These are phyloP conservation scores for Leptinotarsa undecemlineata DNA, from an alignment of 1,140 invertebrate genomes.

Conservation along the genomic window DNA sequence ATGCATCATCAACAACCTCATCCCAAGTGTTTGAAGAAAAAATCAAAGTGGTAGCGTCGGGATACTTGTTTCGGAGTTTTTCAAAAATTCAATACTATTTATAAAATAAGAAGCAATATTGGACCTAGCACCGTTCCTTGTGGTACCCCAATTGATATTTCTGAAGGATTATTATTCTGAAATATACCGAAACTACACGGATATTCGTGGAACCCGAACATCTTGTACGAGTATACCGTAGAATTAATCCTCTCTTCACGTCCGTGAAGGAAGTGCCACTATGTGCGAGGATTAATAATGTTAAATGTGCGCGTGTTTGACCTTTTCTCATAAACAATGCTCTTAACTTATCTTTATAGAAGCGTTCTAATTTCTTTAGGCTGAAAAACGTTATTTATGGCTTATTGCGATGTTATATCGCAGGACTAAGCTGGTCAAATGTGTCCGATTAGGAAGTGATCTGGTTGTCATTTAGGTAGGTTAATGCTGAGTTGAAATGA, in stretches of 20 bases:
- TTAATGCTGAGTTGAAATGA: neutral
- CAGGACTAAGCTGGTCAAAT: neutral
- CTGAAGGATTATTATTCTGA: too few relatives aligned
- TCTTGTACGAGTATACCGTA: too few relatives aligned
- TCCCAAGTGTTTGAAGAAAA: too few relatives aligned
- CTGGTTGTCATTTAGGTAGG: neutral
- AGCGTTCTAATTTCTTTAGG: neutral
- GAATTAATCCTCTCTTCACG: neutral
- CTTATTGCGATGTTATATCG: neutral
- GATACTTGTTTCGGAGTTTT: too few relatives aligned
- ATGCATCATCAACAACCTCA: too few relatives aligned
- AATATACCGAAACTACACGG: too few relatives aligned
- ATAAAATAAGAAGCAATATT: too few relatives aligned
- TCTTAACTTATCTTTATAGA: neutral
- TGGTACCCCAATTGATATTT: too few relatives aligned
- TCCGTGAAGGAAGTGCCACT: neutral
- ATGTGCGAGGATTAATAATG: neutral
- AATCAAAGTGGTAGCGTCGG: too few relatives aligned
- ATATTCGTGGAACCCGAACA: too few relatives aligned
- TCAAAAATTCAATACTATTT: too few relatives aligned
- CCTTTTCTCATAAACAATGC: neutral
- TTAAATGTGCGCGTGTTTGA: neutral
- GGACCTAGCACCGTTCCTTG: too few relatives aligned
- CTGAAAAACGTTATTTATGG: neutral
- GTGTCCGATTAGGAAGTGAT: constrained; percentile 1